Evolutionary conservation across 2,113 vertebrate species (phyloP).

Genomic region (Chamaea fasciata): DNA sequence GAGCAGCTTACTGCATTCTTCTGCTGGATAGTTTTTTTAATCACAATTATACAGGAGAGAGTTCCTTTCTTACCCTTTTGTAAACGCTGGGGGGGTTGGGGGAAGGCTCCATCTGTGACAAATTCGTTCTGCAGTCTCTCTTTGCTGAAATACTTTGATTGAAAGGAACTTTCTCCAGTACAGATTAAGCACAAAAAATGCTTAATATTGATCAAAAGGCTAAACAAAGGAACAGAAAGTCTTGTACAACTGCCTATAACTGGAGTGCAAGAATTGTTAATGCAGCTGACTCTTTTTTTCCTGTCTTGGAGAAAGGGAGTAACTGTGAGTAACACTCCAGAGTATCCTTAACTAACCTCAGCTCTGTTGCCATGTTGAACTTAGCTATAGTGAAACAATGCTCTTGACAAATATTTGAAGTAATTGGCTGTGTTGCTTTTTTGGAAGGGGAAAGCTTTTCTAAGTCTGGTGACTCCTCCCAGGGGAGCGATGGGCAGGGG

Average conservation of each 20-base stretch:
- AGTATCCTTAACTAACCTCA: slow-evolving; percentile 38
- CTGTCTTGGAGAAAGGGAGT: background rate
- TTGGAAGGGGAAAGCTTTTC: slow-evolving; percentile 18
- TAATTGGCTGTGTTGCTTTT: slow-evolving; percentile 6
- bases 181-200: background rate
- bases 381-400: slow-evolving; percentile 26
- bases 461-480: background rate
- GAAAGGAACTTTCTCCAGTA: background rate
- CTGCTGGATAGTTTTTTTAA: background rate
- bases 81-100: background rate
- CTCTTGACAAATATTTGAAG: slow-evolving; percentile 26
- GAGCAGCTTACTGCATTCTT: background rate
- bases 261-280: background rate
- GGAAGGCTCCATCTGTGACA: background rate
- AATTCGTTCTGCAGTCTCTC: background rate
- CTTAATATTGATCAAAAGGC: background rate
- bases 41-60: background rate
- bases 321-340: background rate
- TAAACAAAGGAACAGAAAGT: background rate
- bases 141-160: background rate
- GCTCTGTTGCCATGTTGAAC: slow-evolving; percentile 39
- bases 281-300: background rate
- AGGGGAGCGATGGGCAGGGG: background rate
- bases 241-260: background rate
- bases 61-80: background rate